Percentiles rank a stretch among this genome's conserved stretches.
Conservation (phyloP, 2,113 vertebrate genomes). For the Nothoprocta pentlandii region DNA sequence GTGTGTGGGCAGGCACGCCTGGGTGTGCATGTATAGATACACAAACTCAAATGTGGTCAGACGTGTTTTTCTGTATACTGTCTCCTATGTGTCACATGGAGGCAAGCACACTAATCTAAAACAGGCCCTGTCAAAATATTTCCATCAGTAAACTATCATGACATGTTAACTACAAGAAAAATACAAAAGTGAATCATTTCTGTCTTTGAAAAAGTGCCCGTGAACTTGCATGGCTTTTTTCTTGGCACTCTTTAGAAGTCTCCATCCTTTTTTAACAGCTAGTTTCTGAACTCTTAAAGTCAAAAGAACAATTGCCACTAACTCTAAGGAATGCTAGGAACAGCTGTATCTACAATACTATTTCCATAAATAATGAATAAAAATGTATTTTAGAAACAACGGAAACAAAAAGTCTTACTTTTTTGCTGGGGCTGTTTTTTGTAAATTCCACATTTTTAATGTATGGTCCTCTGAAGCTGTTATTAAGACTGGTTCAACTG, state of each 20-base stretch:
- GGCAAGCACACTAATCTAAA: neutral
- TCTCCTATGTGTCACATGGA: neutral
- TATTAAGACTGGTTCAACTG: constrained; percentile 93
- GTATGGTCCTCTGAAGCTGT: constrained; percentile 99
- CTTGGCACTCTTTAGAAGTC: neutral
- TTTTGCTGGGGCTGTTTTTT: constrained; percentile 96
- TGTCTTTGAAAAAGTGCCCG: constrained; percentile 4
- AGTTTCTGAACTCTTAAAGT: neutral
- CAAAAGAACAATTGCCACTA: neutral
- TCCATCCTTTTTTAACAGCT: neutral
- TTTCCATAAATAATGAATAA: neutral
- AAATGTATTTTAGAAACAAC: neutral
- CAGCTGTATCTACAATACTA: neutral
- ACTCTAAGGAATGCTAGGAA: neutral
- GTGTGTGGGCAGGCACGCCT: neutral
- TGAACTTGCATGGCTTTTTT: neutral
- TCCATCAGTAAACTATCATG: constrained; percentile 11
- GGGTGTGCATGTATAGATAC: neutral
- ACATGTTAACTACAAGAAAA: neutral
- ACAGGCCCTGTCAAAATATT: neutral
- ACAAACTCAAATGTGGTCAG: neutral
- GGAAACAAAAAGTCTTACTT: constrained; percentile 82
- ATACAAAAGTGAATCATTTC: neutral
- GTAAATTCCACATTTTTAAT: constrained; percentile 99
- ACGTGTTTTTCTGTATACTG: neutral